Percentiles rank a stretch among this genome's conserved stretches.
These are phyloP conservation scores for Hippocampus mohnikei DNA, from an alignment of 2,113 vertebrate species.

Conservation along the genomic window DNA sequence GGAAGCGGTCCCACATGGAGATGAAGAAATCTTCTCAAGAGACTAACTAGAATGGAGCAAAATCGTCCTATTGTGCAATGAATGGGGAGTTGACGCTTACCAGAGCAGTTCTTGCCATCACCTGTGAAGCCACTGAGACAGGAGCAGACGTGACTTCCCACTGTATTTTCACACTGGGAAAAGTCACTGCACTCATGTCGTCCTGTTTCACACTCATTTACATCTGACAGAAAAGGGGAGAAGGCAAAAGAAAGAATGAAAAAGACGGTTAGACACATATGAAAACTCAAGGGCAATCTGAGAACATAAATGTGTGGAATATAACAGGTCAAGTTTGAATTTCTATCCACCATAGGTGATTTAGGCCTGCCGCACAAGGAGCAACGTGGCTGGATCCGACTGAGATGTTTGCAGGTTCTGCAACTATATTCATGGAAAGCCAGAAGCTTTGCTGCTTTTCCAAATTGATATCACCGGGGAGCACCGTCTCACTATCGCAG, in stretches of 20 bases:
- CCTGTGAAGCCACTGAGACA: constrained; percentile 76
- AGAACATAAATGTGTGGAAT: background rate
- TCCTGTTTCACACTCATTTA: constrained; percentile 72
- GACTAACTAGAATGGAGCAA: constrained; percentile 28
- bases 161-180: constrained; percentile 71
- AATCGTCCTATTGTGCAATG: background rate
- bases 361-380: background rate
- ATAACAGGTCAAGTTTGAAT: background rate
- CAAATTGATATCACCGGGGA: background rate
- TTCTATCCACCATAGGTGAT: background rate
- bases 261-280: background rate
- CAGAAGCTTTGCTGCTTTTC: background rate
- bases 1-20: constrained; percentile 56
- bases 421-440: background rate
- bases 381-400: background rate
- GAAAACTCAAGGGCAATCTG: background rate
- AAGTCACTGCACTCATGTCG: constrained; percentile 68
- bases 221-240: constrained; percentile 54
- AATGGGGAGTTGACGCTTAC: constrained; percentile 52
- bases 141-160: constrained; percentile 69
- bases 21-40: constrained; percentile 56
- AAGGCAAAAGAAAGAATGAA: background rate
- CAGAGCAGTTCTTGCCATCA: constrained; percentile 75
- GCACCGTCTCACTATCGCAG: background rate
- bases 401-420: background rate